These are phyloP conservation scores for Delichon dasypus DNA, from an alignment of 2,797 vertebrate species.

Conservation along the genomic window DNA sequence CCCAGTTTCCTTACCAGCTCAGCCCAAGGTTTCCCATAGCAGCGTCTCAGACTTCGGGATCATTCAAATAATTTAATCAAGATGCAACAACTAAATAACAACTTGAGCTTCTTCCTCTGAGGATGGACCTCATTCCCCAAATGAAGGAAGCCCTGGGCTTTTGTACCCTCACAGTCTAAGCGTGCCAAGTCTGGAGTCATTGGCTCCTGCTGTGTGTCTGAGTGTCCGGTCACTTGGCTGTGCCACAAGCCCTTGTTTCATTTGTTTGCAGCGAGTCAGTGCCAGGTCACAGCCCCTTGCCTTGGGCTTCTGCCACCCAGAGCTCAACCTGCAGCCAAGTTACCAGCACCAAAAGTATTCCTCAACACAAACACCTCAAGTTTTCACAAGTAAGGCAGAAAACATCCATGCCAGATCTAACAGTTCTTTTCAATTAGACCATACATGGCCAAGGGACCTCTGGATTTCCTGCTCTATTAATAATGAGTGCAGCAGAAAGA, in stretches of 20 bases:
- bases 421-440: neutral
- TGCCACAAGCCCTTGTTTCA: neutral
- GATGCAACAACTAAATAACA: neutral
- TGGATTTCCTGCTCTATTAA: neutral
- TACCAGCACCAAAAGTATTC: neutral
- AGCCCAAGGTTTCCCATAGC: neutral
- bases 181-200: neutral
- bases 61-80: neutral
- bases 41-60: fast-evolving
- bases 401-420: neutral
- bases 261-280: neutral
- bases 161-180: neutral
- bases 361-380: neutral
- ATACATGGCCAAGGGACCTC: neutral
- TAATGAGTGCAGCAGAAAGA: neutral
- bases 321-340: neutral
- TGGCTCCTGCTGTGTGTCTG: neutral
- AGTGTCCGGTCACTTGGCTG: neutral
- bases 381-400: neutral
- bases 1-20: neutral
- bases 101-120: neutral
- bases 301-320: neutral
- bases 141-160: neutral
- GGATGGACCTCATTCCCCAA: neutral
- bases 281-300: neutral